Conservation (phyloP, 1,140 invertebrate species). For the Apocrypta bakeri region DNA sequence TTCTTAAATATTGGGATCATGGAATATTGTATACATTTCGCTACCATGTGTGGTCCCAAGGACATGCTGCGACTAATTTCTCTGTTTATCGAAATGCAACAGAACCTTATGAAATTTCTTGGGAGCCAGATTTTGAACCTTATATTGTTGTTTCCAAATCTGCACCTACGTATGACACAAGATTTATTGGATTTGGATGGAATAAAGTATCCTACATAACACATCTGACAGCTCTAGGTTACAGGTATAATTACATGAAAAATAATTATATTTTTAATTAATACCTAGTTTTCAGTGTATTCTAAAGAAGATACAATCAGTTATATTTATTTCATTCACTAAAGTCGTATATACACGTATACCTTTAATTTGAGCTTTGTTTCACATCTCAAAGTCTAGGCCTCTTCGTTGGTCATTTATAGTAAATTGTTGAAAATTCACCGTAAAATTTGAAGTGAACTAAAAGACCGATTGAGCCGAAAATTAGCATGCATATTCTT, state of each 20-base stretch:
- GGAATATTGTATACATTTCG: constrained; percentile 89
- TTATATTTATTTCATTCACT: too few relatives aligned
- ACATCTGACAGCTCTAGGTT: constrained; percentile 89
- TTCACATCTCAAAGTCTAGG: too few relatives aligned
- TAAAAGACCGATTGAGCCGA: too few relatives aligned
- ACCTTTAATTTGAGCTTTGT: too few relatives aligned
- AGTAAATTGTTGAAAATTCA: too few relatives aligned
- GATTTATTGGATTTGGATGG: constrained; percentile 97
- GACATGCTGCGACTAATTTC: constrained; percentile 92
- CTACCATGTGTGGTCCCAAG: constrained; percentile 86
- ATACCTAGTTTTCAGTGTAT: not conserved
- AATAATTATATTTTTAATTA: not conserved
- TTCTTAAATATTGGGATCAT: constrained; percentile 84
- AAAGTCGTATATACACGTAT: too few relatives aligned
- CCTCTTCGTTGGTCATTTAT: too few relatives aligned
- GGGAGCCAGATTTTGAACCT: constrained; percentile 95
- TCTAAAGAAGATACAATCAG: too few relatives aligned
- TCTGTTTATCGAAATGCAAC: constrained; percentile 86
- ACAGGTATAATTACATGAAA: constrained; percentile 75
- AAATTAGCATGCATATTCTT: too few relatives aligned
- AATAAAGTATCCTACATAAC: constrained; percentile 96
- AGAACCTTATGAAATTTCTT: constrained; percentile 88
- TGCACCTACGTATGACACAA: constrained; percentile 87
- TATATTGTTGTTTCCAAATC: constrained; percentile 89
- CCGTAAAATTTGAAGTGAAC: too few relatives aligned